Evolutionary conservation across 2,113 vertebrate genomes (phyloP).

Genomic region (Myodes glareolus): DNA sequence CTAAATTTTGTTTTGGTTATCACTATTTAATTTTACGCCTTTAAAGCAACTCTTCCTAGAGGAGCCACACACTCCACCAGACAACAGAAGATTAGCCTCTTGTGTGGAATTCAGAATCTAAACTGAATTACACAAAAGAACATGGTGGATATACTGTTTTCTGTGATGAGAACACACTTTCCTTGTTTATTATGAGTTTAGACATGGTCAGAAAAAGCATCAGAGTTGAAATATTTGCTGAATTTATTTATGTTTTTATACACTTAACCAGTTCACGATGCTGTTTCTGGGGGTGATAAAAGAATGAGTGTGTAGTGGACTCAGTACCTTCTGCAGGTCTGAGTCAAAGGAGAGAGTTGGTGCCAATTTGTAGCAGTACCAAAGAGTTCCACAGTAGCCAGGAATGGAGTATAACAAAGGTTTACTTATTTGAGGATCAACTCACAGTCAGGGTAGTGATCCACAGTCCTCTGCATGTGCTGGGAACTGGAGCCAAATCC

Average conservation of each 20-base stretch:
- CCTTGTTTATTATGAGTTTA: not conserved
- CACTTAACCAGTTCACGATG: not conserved
- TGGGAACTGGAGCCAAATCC: too few species aligned
- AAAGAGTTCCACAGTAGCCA: too few species aligned
- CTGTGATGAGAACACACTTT: not conserved
- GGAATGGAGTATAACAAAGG: too few species aligned
- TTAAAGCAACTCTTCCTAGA: not conserved
- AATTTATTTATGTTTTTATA: not conserved
- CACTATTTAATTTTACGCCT: slow-evolving; percentile 9
- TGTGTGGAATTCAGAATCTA: not conserved
- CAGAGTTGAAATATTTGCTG: not conserved
- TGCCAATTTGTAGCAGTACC: too few species aligned
- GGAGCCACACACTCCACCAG: not conserved
- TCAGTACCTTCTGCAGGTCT: not conserved
- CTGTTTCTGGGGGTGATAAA: not conserved
- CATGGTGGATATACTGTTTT: not conserved
- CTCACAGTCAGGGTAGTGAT: too few species aligned
- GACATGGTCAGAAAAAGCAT: not conserved
- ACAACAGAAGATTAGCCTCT: not conserved
- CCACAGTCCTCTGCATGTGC: too few species aligned
- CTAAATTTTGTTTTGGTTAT: not conserved
- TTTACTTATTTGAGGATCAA: too few species aligned
- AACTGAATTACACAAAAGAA: not conserved
- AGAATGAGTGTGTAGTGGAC: not conserved
- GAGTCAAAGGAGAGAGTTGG: not conserved